Base-by-base conservation (phyloP, 2,113 vertebrate species). In the Elachura formosa region DNA sequence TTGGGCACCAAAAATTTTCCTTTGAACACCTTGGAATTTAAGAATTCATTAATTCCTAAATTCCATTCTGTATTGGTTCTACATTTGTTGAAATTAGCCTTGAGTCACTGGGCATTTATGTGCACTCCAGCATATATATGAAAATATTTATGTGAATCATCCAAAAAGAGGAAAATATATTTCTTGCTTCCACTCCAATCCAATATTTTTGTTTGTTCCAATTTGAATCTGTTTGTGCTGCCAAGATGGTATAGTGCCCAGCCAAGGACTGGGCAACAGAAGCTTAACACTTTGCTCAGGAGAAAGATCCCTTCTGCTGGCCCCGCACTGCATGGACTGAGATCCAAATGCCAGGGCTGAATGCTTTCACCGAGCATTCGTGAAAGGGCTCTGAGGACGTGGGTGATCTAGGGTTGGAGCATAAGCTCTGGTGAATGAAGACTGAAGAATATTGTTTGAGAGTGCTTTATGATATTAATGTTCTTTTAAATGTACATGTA, bases 101-200 rank as follows among this genome's bases (percentile, higher is more conserved):
- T n/a, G 31, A 55, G 51, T 68, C 76, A 55, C 1, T 19, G 19
- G 22, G 24, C 51, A 14, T 84, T 89, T 71, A 20, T 36, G 22
- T 54, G 33, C 45, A 67, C 11, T 41, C 18, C 43, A 0, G 1
- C 5, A 3, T 8, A 25, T 8, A 4, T 21, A 7, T 5, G 12
- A 19, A 88, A 83, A 83, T 51, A 83, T 52, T 71, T 36, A 36
- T 29, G 21, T 83, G 33, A 92, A 87, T 2, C 16, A 21, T 20
- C 33, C 34, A 49, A 43, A 79, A 40, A 61, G 11, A 33, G 8
- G 28, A 63, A 84, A 75, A 24, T 9, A 9, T 23, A 56, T 71
- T 45, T 76, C n/a, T 76, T 49, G 11, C n/a, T 83, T 94, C 40
- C 21, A 19, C 41, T 69, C 6, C 26, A 33, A 5, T 66, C 25